Conservation (phyloP, 2,113 vertebrate genomes). For the Brachyistius frenatus region DNA sequence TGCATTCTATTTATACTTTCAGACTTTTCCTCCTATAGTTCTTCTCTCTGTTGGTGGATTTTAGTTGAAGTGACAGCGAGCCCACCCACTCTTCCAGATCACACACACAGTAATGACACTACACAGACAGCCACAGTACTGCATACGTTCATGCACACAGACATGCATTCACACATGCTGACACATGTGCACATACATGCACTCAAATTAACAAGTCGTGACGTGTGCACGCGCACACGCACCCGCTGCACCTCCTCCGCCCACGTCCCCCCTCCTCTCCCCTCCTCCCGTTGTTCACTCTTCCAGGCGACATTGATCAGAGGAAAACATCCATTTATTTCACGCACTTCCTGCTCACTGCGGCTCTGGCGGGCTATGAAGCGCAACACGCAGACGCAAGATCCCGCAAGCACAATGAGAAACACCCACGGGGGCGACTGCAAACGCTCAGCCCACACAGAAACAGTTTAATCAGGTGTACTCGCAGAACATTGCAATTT, state of each 20-base stretch:
- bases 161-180: slow-evolving; percentile 9
- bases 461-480: slow-evolving; percentile 53
- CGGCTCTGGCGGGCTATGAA: slow-evolving; percentile 6
- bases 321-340: slow-evolving; percentile 50
- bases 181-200: background rate
- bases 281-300: slow-evolving; percentile 21
- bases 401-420: slow-evolving; percentile 13
- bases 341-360: slow-evolving; percentile 29
- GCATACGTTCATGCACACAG: background rate
- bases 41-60: slow-evolving; percentile 40
- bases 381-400: background rate
- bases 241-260: slow-evolving; percentile 20
- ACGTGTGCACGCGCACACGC: background rate
- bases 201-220: slow-evolving; percentile 26
- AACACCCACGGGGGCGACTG: slow-evolving; percentile 31
- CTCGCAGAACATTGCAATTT: slow-evolving; percentile 39
- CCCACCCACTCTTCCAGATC: slow-evolving; percentile 56
- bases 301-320: slow-evolving; percentile 50
- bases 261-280: slow-evolving; percentile 16
- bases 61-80: slow-evolving; percentile 66
- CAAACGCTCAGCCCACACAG: slow-evolving; percentile 37
- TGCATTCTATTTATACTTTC: slow-evolving; percentile 47
- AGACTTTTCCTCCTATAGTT: slow-evolving; percentile 18
- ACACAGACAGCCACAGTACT: background rate
- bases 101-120: slow-evolving; percentile 2